Evolutionary conservation across 1,140 invertebrate species (phyloP).

Genomic region (Zophobas atratus): DNA sequence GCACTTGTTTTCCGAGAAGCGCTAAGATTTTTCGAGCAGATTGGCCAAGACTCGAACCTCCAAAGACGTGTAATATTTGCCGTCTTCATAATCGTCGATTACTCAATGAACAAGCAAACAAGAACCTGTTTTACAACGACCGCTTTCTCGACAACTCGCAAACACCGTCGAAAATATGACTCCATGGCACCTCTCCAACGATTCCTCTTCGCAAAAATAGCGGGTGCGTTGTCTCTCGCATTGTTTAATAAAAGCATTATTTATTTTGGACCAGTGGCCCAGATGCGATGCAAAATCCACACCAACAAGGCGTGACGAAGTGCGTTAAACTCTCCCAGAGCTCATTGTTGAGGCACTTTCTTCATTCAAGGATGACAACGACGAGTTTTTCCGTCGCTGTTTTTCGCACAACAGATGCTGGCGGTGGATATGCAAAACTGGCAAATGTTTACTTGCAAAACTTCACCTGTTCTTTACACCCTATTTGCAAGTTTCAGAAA

Average conservation of each 20-base stretch:
- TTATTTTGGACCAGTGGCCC: conserved; percentile 13
- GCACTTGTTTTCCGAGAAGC: conserved; percentile 1
- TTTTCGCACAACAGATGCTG: background rate
- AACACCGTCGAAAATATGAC: background rate
- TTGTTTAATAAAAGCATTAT: background rate
- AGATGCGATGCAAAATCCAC: background rate
- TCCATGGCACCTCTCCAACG: conserved; percentile 7
- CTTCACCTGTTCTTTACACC: background rate
- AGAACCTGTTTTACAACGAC: conserved; percentile 28
- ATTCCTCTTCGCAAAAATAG: conserved; percentile 3
- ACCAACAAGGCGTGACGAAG: background rate
- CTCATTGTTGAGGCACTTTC: background rate
- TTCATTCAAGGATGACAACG: conserved; percentile 9
- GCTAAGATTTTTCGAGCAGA: background rate
- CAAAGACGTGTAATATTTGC: conserved; percentile 25
- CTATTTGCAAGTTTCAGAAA: background rate
- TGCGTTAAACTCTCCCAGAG: conserved; percentile 7
- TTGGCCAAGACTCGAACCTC: conserved; percentile 8
- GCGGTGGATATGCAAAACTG: background rate
- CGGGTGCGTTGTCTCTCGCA: conserved; percentile 11
- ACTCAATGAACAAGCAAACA: conserved; percentile 32
- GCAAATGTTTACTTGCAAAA: background rate
- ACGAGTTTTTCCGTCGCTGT: background rate
- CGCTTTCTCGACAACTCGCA: conserved; percentile 9
- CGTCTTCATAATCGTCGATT: conserved; percentile 31